Base-by-base conservation (phyloP, 1,140 invertebrate species). In the Aphidius gifuensis region DNA sequence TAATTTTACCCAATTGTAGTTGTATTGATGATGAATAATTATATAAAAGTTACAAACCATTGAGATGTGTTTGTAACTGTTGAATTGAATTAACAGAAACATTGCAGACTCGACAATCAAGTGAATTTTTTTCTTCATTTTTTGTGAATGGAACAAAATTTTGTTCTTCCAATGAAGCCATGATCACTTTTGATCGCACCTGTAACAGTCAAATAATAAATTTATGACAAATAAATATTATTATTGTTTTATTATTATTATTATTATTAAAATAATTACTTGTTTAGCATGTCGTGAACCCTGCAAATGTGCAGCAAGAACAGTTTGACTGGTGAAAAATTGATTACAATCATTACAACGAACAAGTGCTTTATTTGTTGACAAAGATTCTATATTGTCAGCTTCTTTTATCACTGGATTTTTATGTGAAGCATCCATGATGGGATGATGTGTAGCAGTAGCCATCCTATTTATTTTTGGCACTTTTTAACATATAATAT, bases 281-380 rank as follows among this genome's bases (percentile, higher is more conserved):
- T 83, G 83, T 73, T 83, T 84, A 5, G 82, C 80, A 73, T 85
- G 83, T 44, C 82, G 75, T 54, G 79, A 74, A 32, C 83, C 83
- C 71, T 79, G 77, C 47, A 83, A 71, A 70, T 85, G 83, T 58
- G 81, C 80, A 59, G 83, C 80, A 59, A 81, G 73, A 23, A 83
- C 80, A 23, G 77, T 69, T 68, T 82, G 78, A 56, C 82, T 82
- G 47, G 79, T 82, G 64, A 83, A 84, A 11, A 77, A 77, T 32
- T 84, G 66, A 57, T 80, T 76, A 68, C 83, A 85, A 60, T 83
- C 75, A 23, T 80, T 71, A 63, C 83, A 85, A 11, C 75, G 71
- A 43, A 82, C 80, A 5, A 73, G 71, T 47, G 78, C 74, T 61
- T 81, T 82, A 64, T 78, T 83, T 5, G 80, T 79, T 0, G 82